Percentiles rank a stretch among this genome's conserved stretches.
These are phyloP conservation scores for Acanthochromis polyacanthus DNA, from an alignment of 2,113 vertebrate species.

Conservation along the genomic window DNA sequence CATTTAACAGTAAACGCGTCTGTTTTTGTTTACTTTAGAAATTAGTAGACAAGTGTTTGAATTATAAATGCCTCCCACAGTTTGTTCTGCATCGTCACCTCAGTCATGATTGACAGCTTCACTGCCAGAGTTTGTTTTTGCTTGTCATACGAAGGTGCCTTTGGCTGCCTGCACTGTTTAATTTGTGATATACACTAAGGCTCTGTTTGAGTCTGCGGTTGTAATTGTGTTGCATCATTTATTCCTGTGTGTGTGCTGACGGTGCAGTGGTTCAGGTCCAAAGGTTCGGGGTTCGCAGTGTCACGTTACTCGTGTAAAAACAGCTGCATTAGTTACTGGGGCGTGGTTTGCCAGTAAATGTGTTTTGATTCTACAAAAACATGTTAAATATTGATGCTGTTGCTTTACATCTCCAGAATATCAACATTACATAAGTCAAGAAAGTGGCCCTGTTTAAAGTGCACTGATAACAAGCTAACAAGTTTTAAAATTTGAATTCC, in stretches of 20 bases:
- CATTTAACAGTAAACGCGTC: neutral
- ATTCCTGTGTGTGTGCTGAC: neutral
- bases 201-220: neutral
- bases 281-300: too few species aligned
- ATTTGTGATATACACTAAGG: constrained; percentile 4
- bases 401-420: too few species aligned
- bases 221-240: neutral
- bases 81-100: neutral
- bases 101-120: neutral
- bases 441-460: too few species aligned
- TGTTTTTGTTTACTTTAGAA: neutral
- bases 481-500: too few species aligned
- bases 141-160: constrained; percentile 19
- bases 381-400: too few species aligned
- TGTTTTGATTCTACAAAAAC: too few species aligned
- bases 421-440: too few species aligned
- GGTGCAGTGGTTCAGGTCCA: neutral
- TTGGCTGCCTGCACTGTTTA: neutral
- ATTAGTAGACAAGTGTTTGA: constrained; percentile 18
- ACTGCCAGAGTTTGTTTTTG: constrained; percentile 16
- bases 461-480: too few species aligned
- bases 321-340: too few species aligned
- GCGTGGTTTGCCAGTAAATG: too few species aligned
- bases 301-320: too few species aligned
- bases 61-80: constrained; percentile 22